Evolutionary conservation across 2,888 invertebrate genomes (phyloP).

Genomic region (Synergus umbraculus): DNA sequence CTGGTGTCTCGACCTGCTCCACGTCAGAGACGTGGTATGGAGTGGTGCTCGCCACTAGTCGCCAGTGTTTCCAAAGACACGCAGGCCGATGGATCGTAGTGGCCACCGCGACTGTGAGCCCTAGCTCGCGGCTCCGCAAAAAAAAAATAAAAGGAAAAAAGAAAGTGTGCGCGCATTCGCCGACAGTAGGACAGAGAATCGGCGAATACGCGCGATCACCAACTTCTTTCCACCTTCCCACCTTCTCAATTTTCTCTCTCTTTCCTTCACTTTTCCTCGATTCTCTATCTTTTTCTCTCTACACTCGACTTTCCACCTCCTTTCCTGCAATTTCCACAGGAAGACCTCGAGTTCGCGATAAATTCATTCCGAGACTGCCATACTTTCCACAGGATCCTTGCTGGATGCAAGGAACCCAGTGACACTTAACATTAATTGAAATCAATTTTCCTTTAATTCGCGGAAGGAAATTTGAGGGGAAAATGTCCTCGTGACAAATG

Average conservation of each 20-base stretch:
- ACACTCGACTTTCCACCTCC: slow-evolving; percentile 25
- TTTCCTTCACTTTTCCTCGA: slow-evolving; percentile 1
- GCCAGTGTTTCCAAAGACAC: slow-evolving; percentile 51
- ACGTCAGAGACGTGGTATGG: no score
- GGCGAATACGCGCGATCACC: slow-evolving; percentile 35
- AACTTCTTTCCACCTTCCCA: slow-evolving; percentile 26
- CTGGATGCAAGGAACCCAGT: slow-evolving; percentile 39
- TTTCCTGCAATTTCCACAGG: slow-evolving; percentile 20
- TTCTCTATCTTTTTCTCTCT: slow-evolving; percentile 1
- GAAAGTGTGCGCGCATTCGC: slow-evolving; percentile 38
- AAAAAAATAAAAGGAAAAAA: slow-evolving; percentile 3
- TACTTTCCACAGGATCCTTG: slow-evolving; percentile 24
- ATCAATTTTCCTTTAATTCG: slow-evolving; percentile 32
- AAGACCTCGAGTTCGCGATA: not conserved
- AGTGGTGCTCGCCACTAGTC: slow-evolving; percentile 12
- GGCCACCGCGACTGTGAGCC: slow-evolving; percentile 46
- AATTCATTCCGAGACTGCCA: slow-evolving; percentile 6
- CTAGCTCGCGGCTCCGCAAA: slow-evolving; percentile 40
- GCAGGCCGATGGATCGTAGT: slow-evolving; percentile 55
- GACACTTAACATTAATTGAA: slow-evolving; percentile 30
- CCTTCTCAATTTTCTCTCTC: slow-evolving; percentile 20
- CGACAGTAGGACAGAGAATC: slow-evolving; percentile 16
- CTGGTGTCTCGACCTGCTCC: no score
- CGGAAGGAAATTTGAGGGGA: slow-evolving; percentile 26
- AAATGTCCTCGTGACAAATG: slow-evolving; percentile 51